phyloP scores from a whole-genome alignment of 2,797 vertebrate genomes.

The Galagoides demidoff region DNA sequence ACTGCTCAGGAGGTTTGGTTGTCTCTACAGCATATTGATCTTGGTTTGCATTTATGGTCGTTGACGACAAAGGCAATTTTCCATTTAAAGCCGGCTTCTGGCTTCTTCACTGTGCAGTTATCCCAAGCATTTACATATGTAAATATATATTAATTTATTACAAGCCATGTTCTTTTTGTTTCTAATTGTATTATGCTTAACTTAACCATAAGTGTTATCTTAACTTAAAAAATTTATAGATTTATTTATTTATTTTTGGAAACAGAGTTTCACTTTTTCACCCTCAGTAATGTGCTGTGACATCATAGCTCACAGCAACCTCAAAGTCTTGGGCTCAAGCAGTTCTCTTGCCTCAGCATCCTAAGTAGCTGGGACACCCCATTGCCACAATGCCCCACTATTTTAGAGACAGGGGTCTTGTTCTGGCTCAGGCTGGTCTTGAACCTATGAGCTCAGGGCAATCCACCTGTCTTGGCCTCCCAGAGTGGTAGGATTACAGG shows the following conservation, averaged over 20 bases:
- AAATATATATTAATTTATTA: neutral
- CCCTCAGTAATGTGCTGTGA: too few relatives aligned
- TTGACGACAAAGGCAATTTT: neutral
- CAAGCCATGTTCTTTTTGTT: neutral
- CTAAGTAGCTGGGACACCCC: too few relatives aligned
- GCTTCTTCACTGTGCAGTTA: neutral
- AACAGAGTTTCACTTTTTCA: too few relatives aligned
- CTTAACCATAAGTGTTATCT: neutral
- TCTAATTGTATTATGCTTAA: conserved; percentile 2
- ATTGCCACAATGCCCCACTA: too few relatives aligned
- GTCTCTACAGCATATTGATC: neutral
- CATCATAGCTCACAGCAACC: too few relatives aligned
- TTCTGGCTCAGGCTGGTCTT: too few relatives aligned
- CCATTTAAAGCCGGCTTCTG: neutral
- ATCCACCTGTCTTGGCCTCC: too few relatives aligned
- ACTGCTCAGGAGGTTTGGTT: neutral
- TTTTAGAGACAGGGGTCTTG: too few relatives aligned
- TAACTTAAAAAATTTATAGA: neutral
- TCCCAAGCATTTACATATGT: neutral
- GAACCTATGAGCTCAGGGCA: too few relatives aligned
- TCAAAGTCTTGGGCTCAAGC: too few relatives aligned
- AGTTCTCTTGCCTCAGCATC: too few relatives aligned
- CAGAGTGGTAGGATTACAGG: too few relatives aligned
- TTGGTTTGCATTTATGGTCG: neutral
- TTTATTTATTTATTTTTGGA: neutral